phyloP scores from a whole-genome alignment of 2,113 vertebrate species.

The Cercocebus atys region DNA sequence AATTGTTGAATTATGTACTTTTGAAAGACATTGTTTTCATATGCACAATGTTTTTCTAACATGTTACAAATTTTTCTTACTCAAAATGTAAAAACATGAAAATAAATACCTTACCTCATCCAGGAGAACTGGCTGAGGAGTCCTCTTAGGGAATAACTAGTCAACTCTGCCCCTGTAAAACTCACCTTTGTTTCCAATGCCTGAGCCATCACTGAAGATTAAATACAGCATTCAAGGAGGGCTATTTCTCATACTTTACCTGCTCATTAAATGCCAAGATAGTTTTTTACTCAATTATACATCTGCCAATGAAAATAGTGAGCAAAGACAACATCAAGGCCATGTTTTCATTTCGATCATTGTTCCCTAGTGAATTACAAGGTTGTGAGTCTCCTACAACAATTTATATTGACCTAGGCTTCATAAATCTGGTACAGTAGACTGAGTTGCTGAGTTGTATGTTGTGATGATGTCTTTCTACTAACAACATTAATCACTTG shows the following conservation, averaged over 20 bases:
- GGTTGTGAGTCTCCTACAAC: slow-evolving; percentile 2
- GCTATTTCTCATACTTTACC: slow-evolving; percentile 3
- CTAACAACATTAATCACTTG: slow-evolving; percentile 12
- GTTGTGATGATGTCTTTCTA: slow-evolving; percentile 52
- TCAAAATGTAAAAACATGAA: background rate
- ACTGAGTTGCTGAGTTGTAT: slow-evolving; percentile 37
- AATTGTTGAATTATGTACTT: background rate
- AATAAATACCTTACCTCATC: background rate
- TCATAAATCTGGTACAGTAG: slow-evolving; percentile 47
- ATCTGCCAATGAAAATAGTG: slow-evolving; percentile 42
- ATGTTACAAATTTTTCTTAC: slow-evolving; percentile 10
- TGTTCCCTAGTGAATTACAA: slow-evolving; percentile 26
- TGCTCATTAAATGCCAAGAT: slow-evolving; percentile 25
- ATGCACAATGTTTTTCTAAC: background rate
- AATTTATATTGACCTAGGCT: slow-evolving; percentile 41
- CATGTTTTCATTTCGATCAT: slow-evolving; percentile 16
- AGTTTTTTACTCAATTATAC: slow-evolving; percentile 47
- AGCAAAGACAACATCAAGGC: slow-evolving; percentile 53
- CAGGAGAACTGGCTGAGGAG: background rate
- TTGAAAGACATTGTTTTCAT: slow-evolving; percentile 9
- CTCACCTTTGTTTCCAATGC: slow-evolving; percentile 46
- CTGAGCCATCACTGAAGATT: slow-evolving; percentile 51
- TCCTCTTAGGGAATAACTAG: background rate
- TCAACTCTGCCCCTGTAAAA: slow-evolving; percentile 7
- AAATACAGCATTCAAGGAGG: slow-evolving; percentile 43